These are phyloP conservation scores for Metellina segmentata DNA, from an alignment of 2,888 invertebrate genomes.

Conservation along the genomic window DNA sequence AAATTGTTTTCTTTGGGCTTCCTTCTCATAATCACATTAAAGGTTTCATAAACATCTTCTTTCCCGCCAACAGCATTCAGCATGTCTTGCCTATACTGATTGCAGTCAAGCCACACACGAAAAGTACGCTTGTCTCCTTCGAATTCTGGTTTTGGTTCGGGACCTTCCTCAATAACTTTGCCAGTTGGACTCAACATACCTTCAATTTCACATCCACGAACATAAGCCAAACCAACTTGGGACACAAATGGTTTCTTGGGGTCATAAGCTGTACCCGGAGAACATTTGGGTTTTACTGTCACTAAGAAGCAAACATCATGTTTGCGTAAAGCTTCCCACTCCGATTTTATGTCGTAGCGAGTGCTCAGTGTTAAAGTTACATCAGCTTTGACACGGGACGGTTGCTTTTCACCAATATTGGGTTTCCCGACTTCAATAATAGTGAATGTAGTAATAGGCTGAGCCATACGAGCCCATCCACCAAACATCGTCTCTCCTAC, in stretches of 20 bases:
- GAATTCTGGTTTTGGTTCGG: slow-evolving; percentile 92
- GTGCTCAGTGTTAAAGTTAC: slow-evolving; percentile 95
- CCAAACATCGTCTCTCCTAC: slow-evolving; percentile 93
- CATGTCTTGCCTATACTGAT: slow-evolving; percentile 97
- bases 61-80: slow-evolving; percentile 71
- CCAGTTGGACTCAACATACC: slow-evolving; percentile 98
- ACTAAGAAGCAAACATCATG: slow-evolving; percentile 99
- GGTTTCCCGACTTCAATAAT: slow-evolving; percentile 94
- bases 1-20: slow-evolving; percentile 99
- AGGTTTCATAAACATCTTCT: slow-evolving; percentile 91
- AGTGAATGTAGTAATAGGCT: slow-evolving; percentile 94
- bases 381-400: slow-evolving; percentile 97
- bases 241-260: slow-evolving; percentile 90
- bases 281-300: slow-evolving; percentile 91
- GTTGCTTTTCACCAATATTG: slow-evolving; percentile 91
- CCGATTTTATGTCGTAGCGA: slow-evolving; percentile 93
- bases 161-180: slow-evolving; percentile 95
- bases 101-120: slow-evolving; percentile 96
- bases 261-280: slow-evolving; percentile 86
- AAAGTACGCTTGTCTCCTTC: slow-evolving; percentile 95
- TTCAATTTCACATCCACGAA: slow-evolving; percentile 98
- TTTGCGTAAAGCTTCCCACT: slow-evolving; percentile 97
- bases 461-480: slow-evolving; percentile 99
- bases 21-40: slow-evolving; percentile 98
- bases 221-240: slow-evolving; percentile 94